Conservation (phyloP, 2,113 vertebrate genomes). For the Saimiri boliviensis region DNA sequence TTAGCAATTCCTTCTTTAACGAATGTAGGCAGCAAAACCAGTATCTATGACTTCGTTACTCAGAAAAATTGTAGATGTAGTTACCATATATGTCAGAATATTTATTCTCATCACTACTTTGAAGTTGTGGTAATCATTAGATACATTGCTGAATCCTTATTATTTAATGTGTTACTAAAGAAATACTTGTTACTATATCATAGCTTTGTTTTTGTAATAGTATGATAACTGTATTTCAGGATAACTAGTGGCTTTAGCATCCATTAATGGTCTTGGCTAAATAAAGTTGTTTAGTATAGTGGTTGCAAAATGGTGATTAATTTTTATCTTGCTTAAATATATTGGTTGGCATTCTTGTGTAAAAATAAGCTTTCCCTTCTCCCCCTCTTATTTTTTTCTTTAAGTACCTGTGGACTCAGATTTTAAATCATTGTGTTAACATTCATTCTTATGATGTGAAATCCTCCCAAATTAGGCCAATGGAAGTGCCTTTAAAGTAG, state of each 20-base stretch:
- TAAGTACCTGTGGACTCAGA: neutral
- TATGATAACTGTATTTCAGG: neutral
- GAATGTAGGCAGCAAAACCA: neutral
- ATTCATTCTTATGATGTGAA: neutral
- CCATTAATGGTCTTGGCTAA: neutral
- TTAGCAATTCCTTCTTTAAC: neutral
- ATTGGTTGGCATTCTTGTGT: neutral
- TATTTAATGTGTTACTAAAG: conserved; percentile 7
- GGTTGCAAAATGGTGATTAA: neutral
- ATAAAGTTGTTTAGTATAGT: neutral
- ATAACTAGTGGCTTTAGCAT: neutral
- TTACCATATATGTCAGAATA: neutral
- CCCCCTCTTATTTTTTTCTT: neutral
- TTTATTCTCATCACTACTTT: neutral
- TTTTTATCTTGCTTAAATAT: neutral
- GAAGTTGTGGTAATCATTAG: neutral
- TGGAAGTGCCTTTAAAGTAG: neutral
- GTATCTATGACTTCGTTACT: neutral
- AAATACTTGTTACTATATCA: neutral
- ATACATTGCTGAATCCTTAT: neutral
- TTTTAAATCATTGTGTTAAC: neutral
- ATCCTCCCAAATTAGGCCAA: neutral
- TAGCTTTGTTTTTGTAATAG: neutral
- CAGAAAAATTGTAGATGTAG: neutral
- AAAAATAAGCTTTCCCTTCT: neutral